These are phyloP conservation scores for Vulpes lagopus DNA, from an alignment of 2,113 vertebrate genomes.

Conservation along the genomic window DNA sequence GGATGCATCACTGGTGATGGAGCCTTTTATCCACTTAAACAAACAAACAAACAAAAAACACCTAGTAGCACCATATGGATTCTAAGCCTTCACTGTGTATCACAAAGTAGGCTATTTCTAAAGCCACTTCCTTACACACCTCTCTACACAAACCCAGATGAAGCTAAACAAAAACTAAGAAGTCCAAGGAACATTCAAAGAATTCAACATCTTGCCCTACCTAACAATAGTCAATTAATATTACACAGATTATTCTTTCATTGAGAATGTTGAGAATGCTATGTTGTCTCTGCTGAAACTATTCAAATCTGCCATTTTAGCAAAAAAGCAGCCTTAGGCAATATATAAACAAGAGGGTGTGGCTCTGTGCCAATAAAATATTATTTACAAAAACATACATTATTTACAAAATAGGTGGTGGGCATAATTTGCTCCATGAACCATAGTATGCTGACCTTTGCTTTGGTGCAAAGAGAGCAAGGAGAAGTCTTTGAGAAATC, in stretches of 20 bases:
- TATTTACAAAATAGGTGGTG: conserved; percentile 10
- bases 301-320: conserved; percentile 30
- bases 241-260: not conserved
- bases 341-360: conserved; percentile 1
- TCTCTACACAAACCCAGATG: conserved; percentile 46
- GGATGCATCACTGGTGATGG: not conserved
- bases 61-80: not conserved
- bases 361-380: not conserved
- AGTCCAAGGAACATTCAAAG: conserved; percentile 13
- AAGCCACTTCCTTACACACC: conserved; percentile 40
- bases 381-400: not conserved
- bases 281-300: not conserved
- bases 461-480: conserved; percentile 1
- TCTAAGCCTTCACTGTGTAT: conserved; percentile 1
- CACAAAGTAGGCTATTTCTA: conserved; percentile 61
- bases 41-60: not conserved
- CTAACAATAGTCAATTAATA: conserved; percentile 27
- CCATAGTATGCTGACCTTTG: not conserved
- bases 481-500: not conserved
- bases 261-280: not conserved
- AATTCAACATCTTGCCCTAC: not conserved
- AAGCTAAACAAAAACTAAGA: not conserved
- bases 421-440: not conserved
- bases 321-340: not conserved
- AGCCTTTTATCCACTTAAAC: conserved; percentile 6